A percentile compares a stretch with the other conserved stretches of the same genome.
phyloP scores from a whole-genome alignment of 2,888 invertebrate genomes.

The Rhagonycha lutea region DNA sequence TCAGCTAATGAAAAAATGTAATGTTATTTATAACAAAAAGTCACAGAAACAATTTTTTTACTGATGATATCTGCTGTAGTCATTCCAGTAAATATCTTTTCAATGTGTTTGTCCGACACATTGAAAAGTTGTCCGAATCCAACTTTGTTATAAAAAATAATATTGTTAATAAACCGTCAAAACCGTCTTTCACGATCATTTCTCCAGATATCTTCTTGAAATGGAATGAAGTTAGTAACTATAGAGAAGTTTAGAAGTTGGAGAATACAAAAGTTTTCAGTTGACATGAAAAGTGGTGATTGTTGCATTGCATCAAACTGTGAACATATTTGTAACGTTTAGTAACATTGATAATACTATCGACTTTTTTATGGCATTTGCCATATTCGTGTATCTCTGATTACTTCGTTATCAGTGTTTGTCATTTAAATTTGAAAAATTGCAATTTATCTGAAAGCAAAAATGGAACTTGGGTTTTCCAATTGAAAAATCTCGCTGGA shows the following conservation, averaged over 20 bases:
- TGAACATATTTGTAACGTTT: neutral
- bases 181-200: neutral
- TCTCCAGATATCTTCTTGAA: neutral
- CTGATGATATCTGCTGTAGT: neutral
- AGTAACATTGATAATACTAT: neutral
- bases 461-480: neutral
- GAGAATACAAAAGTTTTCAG: neutral
- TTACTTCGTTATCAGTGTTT: neutral
- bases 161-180: neutral
- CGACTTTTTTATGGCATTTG: neutral
- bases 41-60: too few species aligned
- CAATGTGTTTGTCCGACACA: neutral
- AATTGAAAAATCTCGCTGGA: neutral
- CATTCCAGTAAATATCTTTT: neutral
- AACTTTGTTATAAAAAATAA: neutral
- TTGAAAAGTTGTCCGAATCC: neutral
- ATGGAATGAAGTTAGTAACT: neutral
- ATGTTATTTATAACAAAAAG: too few species aligned
- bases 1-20: too few species aligned
- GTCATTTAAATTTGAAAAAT: too few species aligned
- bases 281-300: neutral
- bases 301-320: neutral
- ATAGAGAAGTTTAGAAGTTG: neutral
- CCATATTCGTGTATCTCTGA: neutral
- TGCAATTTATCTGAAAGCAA: neutral